Conservation (phyloP, 92 coral and sea anemone genomes). For the Pocillopora grandis region DNA sequence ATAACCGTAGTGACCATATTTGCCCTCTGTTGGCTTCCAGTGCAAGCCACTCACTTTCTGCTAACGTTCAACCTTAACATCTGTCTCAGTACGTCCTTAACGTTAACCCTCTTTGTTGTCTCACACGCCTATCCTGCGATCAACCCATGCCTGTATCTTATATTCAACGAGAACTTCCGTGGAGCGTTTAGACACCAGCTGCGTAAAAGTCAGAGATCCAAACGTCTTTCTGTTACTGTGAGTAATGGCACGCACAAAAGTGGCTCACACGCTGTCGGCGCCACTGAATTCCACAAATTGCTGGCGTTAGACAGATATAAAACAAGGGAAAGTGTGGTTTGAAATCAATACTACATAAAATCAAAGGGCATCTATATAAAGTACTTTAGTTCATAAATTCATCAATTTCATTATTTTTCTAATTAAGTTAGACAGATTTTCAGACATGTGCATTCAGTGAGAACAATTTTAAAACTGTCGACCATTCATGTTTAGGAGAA, state of each 20-base stretch:
- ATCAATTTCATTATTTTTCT: too few species aligned
- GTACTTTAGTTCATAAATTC: too few species aligned
- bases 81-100: slow-evolving; percentile 45
- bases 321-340: not conserved
- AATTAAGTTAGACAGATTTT: too few species aligned
- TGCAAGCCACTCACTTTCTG: slow-evolving; percentile 52
- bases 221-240: not conserved
- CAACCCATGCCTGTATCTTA: slow-evolving; percentile 75
- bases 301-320: not conserved
- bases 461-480: too few species aligned
- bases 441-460: too few species aligned
- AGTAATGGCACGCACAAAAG: not conserved
- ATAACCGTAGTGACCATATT: slow-evolving; percentile 71
- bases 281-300: not conserved
- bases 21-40: slow-evolving; percentile 80
- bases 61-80: slow-evolving; percentile 27
- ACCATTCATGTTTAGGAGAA: too few species aligned
- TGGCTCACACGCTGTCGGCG: not conserved
- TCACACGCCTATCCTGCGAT: slow-evolving; percentile 73
- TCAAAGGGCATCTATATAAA: not conserved
- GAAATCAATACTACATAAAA: not conserved
- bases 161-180: slow-evolving; percentile 72
- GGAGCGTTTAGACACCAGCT: slow-evolving; percentile 44
- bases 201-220: slow-evolving; percentile 20
- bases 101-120: slow-evolving; percentile 33